Percentiles rank a stretch among this genome's conserved stretches.
phyloP scores from a whole-genome alignment of 2,888 invertebrate genomes.

The Pediacus dermestoides region DNA sequence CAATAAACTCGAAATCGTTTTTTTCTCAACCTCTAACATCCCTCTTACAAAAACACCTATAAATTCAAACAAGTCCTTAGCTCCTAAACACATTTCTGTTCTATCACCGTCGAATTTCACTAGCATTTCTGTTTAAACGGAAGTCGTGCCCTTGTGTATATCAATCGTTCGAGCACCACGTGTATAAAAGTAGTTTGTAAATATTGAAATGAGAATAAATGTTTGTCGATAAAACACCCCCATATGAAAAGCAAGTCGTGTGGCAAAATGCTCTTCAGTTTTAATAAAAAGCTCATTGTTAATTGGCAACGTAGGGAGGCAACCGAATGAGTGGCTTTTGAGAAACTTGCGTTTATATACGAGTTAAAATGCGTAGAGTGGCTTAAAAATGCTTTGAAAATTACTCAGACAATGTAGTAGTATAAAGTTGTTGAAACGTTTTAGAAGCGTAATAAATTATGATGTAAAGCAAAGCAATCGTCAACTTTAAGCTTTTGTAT shows the following conservation, averaged over 20 bases:
- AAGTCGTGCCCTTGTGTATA: no score
- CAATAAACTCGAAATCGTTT: no score
- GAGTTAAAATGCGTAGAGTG: constrained; percentile 21
- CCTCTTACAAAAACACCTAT: no score
- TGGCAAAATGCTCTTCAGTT: constrained; percentile 21
- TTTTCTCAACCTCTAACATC: no score
- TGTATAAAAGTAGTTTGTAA: no score
- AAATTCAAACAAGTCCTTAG: no score
- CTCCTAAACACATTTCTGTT: constrained; percentile 10
- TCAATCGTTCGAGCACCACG: no score
- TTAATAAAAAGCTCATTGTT: constrained; percentile 33
- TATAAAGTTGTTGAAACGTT: constrained; percentile 14
- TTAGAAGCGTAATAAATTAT: no score
- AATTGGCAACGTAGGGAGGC: constrained; percentile 31
- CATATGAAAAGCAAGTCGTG: constrained; percentile 21
- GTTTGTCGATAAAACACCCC: constrained; percentile 7
- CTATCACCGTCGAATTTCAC: constrained; percentile 13
- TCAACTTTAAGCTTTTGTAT: no score
- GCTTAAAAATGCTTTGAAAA: constrained; percentile 26
- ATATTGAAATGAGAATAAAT: background rate
- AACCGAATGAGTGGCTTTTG: constrained; percentile 26
- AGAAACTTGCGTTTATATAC: constrained; percentile 18
- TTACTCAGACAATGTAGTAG: constrained; percentile 20
- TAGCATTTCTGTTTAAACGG: no score
- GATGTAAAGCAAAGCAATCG: no score